These are phyloP conservation scores for Ptychoptera albimana DNA, from an alignment of 2,888 invertebrate species.

Conservation along the genomic window DNA sequence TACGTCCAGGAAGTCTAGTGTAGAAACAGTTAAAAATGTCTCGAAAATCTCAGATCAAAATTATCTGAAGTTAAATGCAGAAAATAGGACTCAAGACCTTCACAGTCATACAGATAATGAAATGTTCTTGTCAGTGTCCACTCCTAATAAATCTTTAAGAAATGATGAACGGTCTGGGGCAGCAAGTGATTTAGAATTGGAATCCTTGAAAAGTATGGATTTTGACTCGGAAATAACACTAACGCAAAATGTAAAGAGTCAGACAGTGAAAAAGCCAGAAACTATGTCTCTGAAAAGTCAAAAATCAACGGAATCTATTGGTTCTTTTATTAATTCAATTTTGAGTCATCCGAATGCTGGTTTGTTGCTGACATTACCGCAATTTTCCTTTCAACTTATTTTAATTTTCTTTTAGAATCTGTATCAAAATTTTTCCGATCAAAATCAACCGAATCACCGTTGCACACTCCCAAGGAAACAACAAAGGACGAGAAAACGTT, in stretches of 20 bases:
- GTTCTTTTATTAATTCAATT: constrained; percentile 29
- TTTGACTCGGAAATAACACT: constrained; percentile 30
- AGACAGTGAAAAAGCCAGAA: constrained; percentile 6
- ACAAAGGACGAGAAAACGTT: background rate
- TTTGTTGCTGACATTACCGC: constrained; percentile 15
- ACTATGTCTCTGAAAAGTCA: constrained; percentile 8
- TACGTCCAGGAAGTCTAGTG: constrained; percentile 11
- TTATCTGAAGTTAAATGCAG: background rate
- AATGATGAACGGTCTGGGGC: constrained; percentile 28
- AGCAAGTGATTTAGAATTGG: constrained; percentile 31
- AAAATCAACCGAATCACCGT: constrained; percentile 2
- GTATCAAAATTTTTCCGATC: constrained; percentile 9
- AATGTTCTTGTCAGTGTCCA: no score
- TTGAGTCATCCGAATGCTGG: constrained; percentile 28
- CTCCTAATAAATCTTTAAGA: background rate
- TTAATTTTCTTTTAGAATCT: constrained; percentile 1
- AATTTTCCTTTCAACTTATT: background rate
- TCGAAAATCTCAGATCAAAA: background rate
- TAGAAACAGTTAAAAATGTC: constrained; percentile 16
- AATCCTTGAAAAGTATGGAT: constrained; percentile 32
- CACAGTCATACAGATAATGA: background rate
- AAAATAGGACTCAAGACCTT: background rate
- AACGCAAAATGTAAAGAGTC: constrained; percentile 4
- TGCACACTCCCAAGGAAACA: background rate
- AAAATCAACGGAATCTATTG: constrained; percentile 22